Conservation (phyloP, 2,113 vertebrate genomes). For the Sphaerodactylus townsendi region DNA sequence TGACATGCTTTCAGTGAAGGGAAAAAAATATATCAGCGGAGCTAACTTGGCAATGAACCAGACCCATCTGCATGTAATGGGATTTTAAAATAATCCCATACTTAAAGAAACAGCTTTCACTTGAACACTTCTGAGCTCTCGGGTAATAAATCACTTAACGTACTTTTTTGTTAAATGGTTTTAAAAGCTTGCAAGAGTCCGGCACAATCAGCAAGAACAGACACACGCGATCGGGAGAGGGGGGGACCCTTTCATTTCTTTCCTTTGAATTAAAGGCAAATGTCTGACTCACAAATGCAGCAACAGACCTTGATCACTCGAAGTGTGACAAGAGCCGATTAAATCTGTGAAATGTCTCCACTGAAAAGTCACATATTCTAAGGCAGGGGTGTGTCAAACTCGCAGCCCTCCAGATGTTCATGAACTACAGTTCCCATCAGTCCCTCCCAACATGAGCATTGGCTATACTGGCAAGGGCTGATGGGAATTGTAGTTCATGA, state of each 20-base stretch:
- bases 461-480: too few species aligned
- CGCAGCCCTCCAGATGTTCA: too few species aligned
- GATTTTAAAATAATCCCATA: conserved; percentile 14
- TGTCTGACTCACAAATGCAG: not conserved
- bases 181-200: not conserved
- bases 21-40: not conserved
- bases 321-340: too few species aligned
- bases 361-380: not conserved
- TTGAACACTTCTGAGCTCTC: not conserved
- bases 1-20: accelerated
- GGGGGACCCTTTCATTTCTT: not conserved
- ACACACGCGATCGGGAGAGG: not conserved
- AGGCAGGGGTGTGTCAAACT: too few species aligned
- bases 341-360: not conserved
- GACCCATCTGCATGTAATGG: conserved; percentile 20
- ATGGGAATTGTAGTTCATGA: too few species aligned
- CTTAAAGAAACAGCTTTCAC: conserved; percentile 17
- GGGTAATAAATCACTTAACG: conserved; percentile 38
- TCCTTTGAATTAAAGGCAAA: not conserved
- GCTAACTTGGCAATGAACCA: conserved; percentile 5
- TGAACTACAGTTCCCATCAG: too few species aligned
- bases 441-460: too few species aligned
- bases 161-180: conserved; percentile 9
- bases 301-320: not conserved
- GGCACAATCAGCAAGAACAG: not conserved